Percentiles rank a stretch among this genome's conserved stretches.
Conservation (phyloP, 2,888 invertebrate species). For the Pollenia angustigena region DNA sequence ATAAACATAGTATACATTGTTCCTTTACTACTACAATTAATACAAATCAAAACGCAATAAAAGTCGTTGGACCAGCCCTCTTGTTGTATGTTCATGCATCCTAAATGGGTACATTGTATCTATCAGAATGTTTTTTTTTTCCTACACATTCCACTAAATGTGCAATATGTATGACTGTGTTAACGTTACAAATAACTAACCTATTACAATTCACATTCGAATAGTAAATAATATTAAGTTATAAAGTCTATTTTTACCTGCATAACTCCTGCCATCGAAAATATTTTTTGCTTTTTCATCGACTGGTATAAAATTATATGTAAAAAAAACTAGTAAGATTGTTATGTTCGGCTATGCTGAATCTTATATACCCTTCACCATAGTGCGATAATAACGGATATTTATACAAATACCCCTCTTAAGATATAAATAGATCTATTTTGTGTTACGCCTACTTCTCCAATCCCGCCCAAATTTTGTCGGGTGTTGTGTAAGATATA, state of each 20-base stretch:
- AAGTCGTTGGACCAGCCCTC: neutral
- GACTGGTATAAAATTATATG: neutral
- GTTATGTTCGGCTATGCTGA: too few relatives aligned
- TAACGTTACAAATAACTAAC: neutral
- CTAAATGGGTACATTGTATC: neutral
- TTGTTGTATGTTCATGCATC: slow-evolving; percentile 20
- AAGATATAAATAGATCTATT: too few relatives aligned
- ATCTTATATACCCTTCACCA: too few relatives aligned
- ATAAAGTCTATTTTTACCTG: slow-evolving; percentile 33
- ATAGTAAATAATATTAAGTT: slow-evolving; percentile 2
- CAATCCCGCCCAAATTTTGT: too few relatives aligned
- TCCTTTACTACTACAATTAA: too few relatives aligned
- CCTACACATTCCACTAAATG: neutral
- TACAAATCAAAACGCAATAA: neutral
- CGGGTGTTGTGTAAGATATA: too few relatives aligned
- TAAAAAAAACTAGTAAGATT: neutral
- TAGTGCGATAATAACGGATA: too few relatives aligned
- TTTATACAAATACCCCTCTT: too few relatives aligned
- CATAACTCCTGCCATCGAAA: slow-evolving; percentile 6
- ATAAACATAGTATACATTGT: too few relatives aligned
- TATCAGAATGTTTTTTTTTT: slow-evolving; percentile 1
- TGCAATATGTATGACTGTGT: neutral
- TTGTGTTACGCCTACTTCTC: too few relatives aligned
- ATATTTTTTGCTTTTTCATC: slow-evolving; percentile 7
- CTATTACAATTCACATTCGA: neutral